phyloP scores from a whole-genome alignment of 35 echinoderm and acorn worm genomes.

The Stichopus chloronotus region DNA sequence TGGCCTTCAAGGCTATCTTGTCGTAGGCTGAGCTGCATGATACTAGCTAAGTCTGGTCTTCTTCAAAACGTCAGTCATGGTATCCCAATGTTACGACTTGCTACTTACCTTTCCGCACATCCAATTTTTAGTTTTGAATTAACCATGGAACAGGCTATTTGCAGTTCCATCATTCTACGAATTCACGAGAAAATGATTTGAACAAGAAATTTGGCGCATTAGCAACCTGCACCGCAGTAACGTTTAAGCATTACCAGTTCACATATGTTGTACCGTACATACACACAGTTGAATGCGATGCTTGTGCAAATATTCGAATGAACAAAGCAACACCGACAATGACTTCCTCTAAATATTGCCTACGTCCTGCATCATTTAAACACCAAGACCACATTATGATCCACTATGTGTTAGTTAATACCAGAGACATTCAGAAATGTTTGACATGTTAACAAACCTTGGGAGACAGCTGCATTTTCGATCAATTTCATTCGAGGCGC shows the following conservation, averaged over 20 bases:
- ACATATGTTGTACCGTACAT: background rate
- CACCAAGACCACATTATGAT: background rate
- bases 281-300: background rate
- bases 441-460: background rate
- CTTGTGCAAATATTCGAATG: background rate
- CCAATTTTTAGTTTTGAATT: no score
- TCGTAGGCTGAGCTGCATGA: no score
- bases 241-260: background rate
- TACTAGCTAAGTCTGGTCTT: no score
- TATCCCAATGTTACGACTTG: no score
- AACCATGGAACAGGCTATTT: no score
- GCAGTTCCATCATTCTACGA: no score
- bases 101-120: no score
- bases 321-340: conserved; percentile 37
- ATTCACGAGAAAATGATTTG: no score
- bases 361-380: background rate
- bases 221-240: background rate
- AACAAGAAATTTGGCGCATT: background rate
- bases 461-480: background rate
- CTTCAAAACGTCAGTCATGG: no score
- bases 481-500: background rate
- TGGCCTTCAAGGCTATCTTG: no score
- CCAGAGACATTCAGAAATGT: background rate
- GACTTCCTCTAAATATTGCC: conserved; percentile 15
- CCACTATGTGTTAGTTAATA: background rate